Conservation (phyloP, 2,888 invertebrate species). For the Eucera pruinosa region DNA sequence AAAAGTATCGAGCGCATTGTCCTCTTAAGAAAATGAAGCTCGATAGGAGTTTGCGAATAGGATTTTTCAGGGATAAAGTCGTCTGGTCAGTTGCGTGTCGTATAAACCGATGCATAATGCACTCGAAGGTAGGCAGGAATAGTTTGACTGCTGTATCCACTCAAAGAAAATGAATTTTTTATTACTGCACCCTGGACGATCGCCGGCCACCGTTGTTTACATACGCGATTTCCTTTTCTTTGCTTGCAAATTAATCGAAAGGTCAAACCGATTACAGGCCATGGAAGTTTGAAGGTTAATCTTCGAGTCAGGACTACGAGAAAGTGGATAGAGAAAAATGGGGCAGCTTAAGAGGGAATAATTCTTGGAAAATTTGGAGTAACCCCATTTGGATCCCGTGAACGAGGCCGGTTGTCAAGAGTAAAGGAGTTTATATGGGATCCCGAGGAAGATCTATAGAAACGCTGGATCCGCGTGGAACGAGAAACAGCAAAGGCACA, state of each 20-base stretch:
- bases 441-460: neutral
- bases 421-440: neutral
- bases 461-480: neutral
- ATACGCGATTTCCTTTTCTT: neutral
- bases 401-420: neutral
- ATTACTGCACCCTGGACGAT: neutral
- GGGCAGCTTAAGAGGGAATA: neutral
- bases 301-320: neutral
- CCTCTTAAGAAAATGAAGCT: conserved; percentile 32
- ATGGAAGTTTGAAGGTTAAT: neutral
- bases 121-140: neutral
- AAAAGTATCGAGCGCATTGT: conserved; percentile 8
- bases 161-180: conserved; percentile 36
- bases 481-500: neutral
- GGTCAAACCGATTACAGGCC: conserved; percentile 15
- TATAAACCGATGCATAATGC: conserved; percentile 10
- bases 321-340: too few relatives aligned
- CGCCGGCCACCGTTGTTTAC: conserved; percentile 12
- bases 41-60: conserved; percentile 12
- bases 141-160: conserved; percentile 29
- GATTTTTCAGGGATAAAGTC: conserved; percentile 18
- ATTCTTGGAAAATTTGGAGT: neutral
- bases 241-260: conserved; percentile 28
- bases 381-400: neutral
- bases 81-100: conserved; percentile 28